Conservation (phyloP, 2,797 vertebrate genomes). For the Buphagus erythrorhynchus region DNA sequence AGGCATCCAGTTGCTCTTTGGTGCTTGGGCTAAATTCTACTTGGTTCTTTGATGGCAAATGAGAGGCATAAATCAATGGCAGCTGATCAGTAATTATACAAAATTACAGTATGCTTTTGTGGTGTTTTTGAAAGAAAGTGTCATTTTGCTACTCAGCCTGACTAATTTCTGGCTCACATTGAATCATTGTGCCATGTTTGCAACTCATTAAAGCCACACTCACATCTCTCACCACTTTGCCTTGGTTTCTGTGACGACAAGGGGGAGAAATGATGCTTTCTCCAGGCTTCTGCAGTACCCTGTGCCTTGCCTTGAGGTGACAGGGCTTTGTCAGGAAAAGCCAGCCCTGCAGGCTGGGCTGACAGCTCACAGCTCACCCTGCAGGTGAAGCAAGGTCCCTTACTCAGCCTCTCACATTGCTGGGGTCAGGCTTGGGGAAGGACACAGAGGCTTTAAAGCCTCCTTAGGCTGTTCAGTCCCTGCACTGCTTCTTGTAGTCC, state of each 20-base stretch:
- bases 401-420: not conserved
- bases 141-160: conserved; percentile 38
- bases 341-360: not conserved
- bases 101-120: conserved; percentile 51
- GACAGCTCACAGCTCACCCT: not conserved
- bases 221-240: not conserved
- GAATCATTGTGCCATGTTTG: conserved; percentile 24
- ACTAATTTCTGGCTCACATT: conserved; percentile 60
- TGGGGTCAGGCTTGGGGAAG: not conserved
- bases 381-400: not conserved
- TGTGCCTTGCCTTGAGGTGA: not conserved
- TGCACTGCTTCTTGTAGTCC: not conserved
- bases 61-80: conserved; percentile 45
- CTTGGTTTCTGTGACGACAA: not conserved
- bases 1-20: not conserved
- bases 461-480: not conserved
- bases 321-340: not conserved
- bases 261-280: not conserved
- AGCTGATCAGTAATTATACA: conserved; percentile 62
- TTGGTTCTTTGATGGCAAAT: not conserved
- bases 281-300: not conserved
- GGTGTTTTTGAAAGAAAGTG: conserved; percentile 36
- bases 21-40: not conserved
- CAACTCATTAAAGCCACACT: conserved; percentile 22
- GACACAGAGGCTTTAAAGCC: not conserved